Evolutionary conservation across 2,888 invertebrate species (phyloP).

Genomic region (Vannuccia rotundouncinata): DNA sequence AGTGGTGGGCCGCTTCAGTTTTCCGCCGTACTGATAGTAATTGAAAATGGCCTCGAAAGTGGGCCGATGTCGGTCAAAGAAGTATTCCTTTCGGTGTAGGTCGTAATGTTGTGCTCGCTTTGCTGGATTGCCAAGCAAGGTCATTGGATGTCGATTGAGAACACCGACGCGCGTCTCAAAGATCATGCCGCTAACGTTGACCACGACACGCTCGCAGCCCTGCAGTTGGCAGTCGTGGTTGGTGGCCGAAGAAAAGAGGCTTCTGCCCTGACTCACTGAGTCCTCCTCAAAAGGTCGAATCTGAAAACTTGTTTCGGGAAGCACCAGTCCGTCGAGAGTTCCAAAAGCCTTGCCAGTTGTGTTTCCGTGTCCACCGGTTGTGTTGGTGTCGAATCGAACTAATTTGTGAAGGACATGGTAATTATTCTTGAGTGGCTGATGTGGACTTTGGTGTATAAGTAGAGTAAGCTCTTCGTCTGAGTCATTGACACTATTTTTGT

Average conservation of each 20-base stretch:
- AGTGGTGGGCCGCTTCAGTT: conserved; percentile 50
- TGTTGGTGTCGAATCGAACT: background rate
- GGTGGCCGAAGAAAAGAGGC: background rate
- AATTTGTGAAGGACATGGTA: background rate
- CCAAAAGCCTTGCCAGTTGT: background rate
- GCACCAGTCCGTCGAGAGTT: background rate
- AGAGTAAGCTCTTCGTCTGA: background rate
- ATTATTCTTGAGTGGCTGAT: background rate
- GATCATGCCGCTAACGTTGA: conserved; percentile 55
- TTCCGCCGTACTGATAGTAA: conserved; percentile 55
- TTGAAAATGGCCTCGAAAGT: conserved; percentile 56
- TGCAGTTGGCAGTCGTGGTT: background rate
- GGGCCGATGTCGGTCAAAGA: conserved; percentile 55
- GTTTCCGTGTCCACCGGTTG: background rate
- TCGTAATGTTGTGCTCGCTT: conserved; percentile 53
- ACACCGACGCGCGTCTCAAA: conserved; percentile 53
- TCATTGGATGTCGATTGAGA: conserved; percentile 53
- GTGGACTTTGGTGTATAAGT: background rate
- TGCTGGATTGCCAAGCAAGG: conserved; percentile 53
- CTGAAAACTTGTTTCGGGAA: background rate
- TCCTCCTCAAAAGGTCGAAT: background rate
- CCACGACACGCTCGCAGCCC: conserved; percentile 43
- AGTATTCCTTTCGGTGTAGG: conserved; percentile 51
- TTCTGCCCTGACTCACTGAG: background rate
- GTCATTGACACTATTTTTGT: background rate